Percentiles rank a stretch among this genome's conserved stretches.
phyloP scores from a whole-genome alignment of 53 echinoderm and acorn worm species.

The Crossaster papposus region DNA sequence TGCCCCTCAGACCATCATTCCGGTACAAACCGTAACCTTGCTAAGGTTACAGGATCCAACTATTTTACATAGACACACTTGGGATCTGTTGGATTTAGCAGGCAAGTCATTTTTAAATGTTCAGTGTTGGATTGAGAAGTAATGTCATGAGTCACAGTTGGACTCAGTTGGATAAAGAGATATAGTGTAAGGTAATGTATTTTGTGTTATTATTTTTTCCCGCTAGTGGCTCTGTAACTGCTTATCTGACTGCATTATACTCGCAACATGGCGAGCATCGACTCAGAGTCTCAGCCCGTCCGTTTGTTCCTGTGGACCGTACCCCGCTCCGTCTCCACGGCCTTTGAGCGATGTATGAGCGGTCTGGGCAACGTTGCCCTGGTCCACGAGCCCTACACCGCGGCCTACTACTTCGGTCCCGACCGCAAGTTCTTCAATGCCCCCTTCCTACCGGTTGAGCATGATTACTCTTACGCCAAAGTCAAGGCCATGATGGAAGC shows the following conservation, averaged over 20 bases:
- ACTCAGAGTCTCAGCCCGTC: constrained; percentile 11
- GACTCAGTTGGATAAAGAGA: no score
- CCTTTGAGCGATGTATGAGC: constrained; percentile 72
- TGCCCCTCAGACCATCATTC: no score
- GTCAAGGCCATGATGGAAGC: constrained; percentile 65
- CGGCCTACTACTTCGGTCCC: constrained; percentile 73
- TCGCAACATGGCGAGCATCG: background rate
- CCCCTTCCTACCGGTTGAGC: constrained; percentile 63
- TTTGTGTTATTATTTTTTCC: background rate
- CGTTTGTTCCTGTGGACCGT: constrained; percentile 70
- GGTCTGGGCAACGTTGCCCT: constrained; percentile 65
- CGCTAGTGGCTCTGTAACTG: background rate
- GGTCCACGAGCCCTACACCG: constrained; percentile 67
- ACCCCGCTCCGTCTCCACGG: constrained; percentile 68
- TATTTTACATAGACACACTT: no score
- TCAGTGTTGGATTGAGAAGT: no score
- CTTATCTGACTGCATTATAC: background rate
- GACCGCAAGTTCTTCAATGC: constrained; percentile 64
- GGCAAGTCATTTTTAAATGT: no score
- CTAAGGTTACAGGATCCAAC: no score
- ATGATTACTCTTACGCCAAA: constrained; percentile 62
- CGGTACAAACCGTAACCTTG: no score
- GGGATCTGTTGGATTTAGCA: no score
- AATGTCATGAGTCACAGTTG: no score
- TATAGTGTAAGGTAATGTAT: no score